A percentile compares a stretch with the other conserved stretches of the same genome.
These are phyloP conservation scores for Agrotis segetum DNA, from an alignment of 2,888 invertebrate species.

Conservation along the genomic window DNA sequence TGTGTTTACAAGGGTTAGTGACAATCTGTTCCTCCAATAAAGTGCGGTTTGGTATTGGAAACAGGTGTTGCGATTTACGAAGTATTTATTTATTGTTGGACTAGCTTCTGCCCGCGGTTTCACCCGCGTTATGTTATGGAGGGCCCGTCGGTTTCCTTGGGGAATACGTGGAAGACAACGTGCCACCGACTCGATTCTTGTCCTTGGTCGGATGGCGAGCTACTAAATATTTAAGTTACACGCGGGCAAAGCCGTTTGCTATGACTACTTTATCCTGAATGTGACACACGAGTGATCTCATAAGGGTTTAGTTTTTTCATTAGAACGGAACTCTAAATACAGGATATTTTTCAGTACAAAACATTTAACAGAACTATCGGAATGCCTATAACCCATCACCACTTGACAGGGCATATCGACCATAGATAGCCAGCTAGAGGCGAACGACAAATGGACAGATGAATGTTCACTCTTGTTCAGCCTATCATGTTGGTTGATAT, in stretches of 20 bases:
- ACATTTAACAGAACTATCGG: neutral
- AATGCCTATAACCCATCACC: neutral
- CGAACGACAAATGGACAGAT: conserved; percentile 23
- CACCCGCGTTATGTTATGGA: too few species aligned
- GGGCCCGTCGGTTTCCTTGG: too few species aligned
- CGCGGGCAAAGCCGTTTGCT: too few species aligned
- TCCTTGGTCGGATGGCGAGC: too few species aligned
- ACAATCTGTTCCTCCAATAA: conserved; percentile 37
- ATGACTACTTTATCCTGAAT: too few species aligned
- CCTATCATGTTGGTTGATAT: conserved; percentile 2
- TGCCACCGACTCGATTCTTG: too few species aligned
- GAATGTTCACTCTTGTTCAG: conserved; percentile 6
- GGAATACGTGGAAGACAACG: too few species aligned
- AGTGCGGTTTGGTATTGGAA: conserved; percentile 2
- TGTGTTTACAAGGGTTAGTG: conserved; percentile 52
- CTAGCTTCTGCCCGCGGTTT: too few species aligned
- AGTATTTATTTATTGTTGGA: neutral
- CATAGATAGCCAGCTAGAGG: conserved; percentile 18
- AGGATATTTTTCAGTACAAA: neutral
- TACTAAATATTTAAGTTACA: too few species aligned
- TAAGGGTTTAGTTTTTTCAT: too few species aligned
- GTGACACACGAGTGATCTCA: too few species aligned
- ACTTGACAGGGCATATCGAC: conserved; percentile 10
- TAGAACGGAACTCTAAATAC: too few species aligned
- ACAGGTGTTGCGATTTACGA: conserved; percentile 8